phyloP scores from a whole-genome alignment of 2,888 invertebrate species.

The Parnassius glacialis region DNA sequence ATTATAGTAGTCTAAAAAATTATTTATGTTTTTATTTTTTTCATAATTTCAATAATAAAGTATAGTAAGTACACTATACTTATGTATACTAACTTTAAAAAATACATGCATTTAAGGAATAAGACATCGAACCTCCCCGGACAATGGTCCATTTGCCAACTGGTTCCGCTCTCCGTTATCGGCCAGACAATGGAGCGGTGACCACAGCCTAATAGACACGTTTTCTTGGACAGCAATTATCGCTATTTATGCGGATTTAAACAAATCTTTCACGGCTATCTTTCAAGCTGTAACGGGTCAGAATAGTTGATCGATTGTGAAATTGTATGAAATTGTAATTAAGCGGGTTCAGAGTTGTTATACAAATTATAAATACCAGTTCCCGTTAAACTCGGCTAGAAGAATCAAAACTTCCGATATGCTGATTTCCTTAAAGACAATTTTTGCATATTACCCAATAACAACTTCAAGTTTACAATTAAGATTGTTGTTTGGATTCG shows the following conservation, averaged over 20 bases:
- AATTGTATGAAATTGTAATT: constrained; percentile 16
- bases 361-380: neutral
- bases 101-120: constrained; percentile 29
- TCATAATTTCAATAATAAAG: too few relatives aligned
- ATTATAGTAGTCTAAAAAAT: too few relatives aligned
- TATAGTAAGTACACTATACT: too few relatives aligned
- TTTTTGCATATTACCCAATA: too few relatives aligned
- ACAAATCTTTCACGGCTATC: constrained; percentile 24
- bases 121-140: constrained; percentile 33
- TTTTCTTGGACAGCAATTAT: constrained; percentile 30
- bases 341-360: neutral
- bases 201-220: constrained; percentile 33
- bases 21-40: too few relatives aligned
- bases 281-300: constrained; percentile 10
- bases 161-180: constrained; percentile 26
- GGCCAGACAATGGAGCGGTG: constrained; percentile 40
- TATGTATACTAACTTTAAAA: too few relatives aligned
- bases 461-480: too few relatives aligned
- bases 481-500: too few relatives aligned
- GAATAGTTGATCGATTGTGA: neutral
- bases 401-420: too few relatives aligned
- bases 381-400: neutral
- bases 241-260: constrained; percentile 17
- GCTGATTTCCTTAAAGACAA: too few relatives aligned
- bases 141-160: constrained; percentile 44